Percentiles rank a stretch among this genome's conserved stretches.
Conservation (phyloP, 1,140 invertebrate species). For the Drosophila pseudoobscura region DNA sequence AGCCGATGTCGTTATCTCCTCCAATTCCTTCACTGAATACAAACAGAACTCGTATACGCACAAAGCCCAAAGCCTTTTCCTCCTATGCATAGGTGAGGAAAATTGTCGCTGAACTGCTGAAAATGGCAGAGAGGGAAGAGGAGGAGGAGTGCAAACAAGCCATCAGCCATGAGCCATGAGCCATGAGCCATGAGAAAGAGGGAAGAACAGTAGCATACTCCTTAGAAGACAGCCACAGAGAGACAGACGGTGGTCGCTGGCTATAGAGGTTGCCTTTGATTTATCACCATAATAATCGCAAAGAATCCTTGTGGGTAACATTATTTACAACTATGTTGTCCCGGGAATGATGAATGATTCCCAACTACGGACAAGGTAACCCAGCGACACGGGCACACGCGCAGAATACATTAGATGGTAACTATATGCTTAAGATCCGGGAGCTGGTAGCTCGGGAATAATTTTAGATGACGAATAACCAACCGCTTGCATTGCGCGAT, state of each 20-base stretch:
- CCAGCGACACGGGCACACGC: constrained; percentile 4
- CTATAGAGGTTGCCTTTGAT: constrained; percentile 56
- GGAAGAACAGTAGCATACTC: neutral
- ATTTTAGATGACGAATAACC: too few species aligned
- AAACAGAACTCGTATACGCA: constrained; percentile 15
- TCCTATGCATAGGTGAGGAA: constrained; percentile 34
- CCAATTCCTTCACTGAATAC: constrained; percentile 17
- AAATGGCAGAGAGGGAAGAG: constrained; percentile 8
- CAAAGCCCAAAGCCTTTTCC: too few species aligned
- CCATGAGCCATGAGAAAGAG: too few species aligned
- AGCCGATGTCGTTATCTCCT: too few species aligned
- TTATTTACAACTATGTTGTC: constrained; percentile 76
- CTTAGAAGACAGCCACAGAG: neutral
- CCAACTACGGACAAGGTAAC: constrained; percentile 45
- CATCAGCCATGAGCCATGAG: neutral
- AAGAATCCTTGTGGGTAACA: constrained; percentile 75
- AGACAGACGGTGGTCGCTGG: neutral
- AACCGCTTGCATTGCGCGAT: too few species aligned
- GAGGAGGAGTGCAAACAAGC: too few species aligned
- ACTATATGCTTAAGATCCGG: neutral
- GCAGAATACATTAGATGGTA: neutral
- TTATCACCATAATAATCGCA: constrained; percentile 77
- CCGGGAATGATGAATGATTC: constrained; percentile 72
- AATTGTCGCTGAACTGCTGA: constrained; percentile 36
- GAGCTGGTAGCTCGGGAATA: too few species aligned